Percentiles rank a stretch among this genome's conserved stretches.
phyloP scores from a whole-genome alignment of 2,888 invertebrate genomes.

The Thera britannica region DNA sequence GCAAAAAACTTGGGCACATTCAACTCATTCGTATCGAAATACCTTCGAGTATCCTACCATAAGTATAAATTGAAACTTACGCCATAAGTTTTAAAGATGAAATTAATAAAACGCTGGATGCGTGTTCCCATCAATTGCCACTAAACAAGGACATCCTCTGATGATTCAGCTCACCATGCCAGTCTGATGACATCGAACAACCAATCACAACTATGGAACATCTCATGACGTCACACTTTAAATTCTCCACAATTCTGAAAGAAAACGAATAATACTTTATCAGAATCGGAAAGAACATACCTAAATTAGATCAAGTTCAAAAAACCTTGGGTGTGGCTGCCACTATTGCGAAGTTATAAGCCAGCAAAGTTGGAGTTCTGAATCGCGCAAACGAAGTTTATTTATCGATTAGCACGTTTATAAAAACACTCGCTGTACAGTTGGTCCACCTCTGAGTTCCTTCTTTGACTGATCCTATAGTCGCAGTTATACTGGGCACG shows the following conservation, averaged over 20 bases:
- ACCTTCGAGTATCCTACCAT: too few species aligned
- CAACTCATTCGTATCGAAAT: too few species aligned
- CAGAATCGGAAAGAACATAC: background rate
- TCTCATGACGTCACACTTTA: constrained; percentile 15
- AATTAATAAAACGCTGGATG: background rate
- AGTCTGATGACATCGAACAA: background rate
- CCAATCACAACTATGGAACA: constrained; percentile 22
- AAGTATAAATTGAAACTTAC: background rate
- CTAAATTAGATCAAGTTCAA: background rate
- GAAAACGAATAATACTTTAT: background rate
- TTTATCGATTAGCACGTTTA: background rate
- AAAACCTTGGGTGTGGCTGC: background rate
- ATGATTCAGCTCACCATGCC: background rate
- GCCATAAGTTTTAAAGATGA: background rate
- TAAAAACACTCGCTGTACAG: background rate
- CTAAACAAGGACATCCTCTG: background rate
- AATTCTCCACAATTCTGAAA: constrained; percentile 15
- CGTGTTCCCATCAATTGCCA: background rate
- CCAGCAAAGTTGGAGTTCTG: background rate
- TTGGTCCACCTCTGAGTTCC: constrained; percentile 37
- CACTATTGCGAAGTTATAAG: constrained; percentile 12
- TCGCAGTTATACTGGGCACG: constrained; percentile 23
- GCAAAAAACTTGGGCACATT: background rate
- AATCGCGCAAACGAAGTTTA: constrained; percentile 30
- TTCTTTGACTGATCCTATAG: constrained; percentile 35